These are phyloP conservation scores for Aricia agestis DNA, from an alignment of 1,140 invertebrate species.

Conservation along the genomic window DNA sequence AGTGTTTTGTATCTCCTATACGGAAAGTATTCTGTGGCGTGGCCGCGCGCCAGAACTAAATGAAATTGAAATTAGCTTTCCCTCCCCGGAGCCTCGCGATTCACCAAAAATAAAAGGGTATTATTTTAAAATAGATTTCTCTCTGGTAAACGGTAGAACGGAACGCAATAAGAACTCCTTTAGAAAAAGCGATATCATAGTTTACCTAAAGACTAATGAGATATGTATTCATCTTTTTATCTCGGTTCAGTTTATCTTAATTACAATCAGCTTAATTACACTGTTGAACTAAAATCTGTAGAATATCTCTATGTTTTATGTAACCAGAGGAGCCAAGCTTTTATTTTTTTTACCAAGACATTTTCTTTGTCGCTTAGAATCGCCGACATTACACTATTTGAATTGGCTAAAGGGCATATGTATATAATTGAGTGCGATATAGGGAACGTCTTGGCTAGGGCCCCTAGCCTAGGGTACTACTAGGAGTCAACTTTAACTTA, in stretches of 20 bases:
- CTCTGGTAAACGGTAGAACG: slow-evolving; percentile 44
- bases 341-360: too few relatives aligned
- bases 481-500: too few relatives aligned
- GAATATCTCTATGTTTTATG: too few relatives aligned
- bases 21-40: slow-evolving; percentile 52
- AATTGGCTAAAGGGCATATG: too few relatives aligned
- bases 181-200: slow-evolving; percentile 18
- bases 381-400: too few relatives aligned
- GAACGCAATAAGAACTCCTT: slow-evolving; percentile 39
- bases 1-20: background rate
- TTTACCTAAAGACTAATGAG: slow-evolving; percentile 7
- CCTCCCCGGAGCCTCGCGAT: slow-evolving; percentile 68
- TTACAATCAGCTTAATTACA: background rate
- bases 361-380: too few relatives aligned
- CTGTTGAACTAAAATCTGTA: background rate
- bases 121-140: slow-evolving; percentile 73
- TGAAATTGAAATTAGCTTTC: slow-evolving; percentile 76
- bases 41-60: slow-evolving; percentile 74
- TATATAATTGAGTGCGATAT: too few relatives aligned
- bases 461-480: too few relatives aligned
- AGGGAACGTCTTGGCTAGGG: too few relatives aligned
- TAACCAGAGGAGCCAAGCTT: too few relatives aligned
- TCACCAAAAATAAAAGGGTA: slow-evolving; percentile 73
- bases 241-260: background rate
- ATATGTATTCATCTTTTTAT: background rate